Evolutionary conservation across 2,113 vertebrate species (phyloP).

Genomic region (Rhinopomastus cyanomelas): DNA sequence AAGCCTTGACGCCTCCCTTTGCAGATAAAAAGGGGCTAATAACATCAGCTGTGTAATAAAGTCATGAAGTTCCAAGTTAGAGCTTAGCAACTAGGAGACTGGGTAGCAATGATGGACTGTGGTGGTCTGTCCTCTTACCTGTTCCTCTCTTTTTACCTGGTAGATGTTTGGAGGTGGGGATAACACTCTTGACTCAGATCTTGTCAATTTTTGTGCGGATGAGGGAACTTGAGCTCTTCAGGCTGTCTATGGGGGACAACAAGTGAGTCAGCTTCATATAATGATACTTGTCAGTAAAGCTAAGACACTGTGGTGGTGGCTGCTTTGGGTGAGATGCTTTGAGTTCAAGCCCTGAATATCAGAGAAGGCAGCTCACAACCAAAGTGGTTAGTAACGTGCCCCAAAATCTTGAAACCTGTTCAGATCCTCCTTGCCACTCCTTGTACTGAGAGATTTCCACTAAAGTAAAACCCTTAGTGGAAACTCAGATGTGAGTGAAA

Average conservation of each 20-base stretch:
- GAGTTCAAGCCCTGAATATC: not conserved
- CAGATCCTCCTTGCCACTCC: not conserved
- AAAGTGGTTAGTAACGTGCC: not conserved
- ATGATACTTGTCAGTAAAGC: not conserved
- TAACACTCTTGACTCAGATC: not conserved
- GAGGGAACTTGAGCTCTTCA: not conserved
- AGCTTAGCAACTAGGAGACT: not conserved
- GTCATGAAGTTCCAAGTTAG: not conserved
- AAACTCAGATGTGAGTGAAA: not conserved
- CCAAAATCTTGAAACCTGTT: not conserved
- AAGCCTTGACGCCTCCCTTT: not conserved
- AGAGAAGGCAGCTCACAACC: not conserved
- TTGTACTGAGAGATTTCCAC: not conserved
- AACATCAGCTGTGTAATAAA: not conserved
- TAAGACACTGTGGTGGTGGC: not conserved
- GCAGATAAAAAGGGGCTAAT: not conserved
- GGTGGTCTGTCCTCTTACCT: not conserved
- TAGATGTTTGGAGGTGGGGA: not conserved
- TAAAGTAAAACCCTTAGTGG: not conserved
- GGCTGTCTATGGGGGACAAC: not conserved
- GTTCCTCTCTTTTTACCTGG: not conserved
- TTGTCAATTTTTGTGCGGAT: not conserved
- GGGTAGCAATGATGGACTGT: not conserved
- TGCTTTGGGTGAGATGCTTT: not conserved
- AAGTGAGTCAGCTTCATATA: not conserved